Evolutionary conservation across 2,888 invertebrate species (phyloP).

Genomic region (Leptopilina myrica): DNA sequence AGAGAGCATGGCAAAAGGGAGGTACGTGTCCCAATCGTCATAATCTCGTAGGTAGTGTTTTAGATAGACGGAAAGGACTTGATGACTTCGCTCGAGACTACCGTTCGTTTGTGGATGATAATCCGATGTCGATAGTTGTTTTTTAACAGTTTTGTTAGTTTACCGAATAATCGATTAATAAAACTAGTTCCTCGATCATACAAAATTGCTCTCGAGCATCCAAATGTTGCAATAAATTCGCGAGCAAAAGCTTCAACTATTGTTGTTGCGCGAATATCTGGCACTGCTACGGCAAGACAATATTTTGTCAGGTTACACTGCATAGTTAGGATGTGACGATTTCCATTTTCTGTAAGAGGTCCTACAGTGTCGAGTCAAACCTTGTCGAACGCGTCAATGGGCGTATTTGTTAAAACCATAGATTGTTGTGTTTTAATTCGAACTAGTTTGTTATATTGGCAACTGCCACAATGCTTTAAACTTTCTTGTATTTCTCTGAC

Average conservation of each 20-base stretch:
- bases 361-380: not conserved
- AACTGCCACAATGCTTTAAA: slow-evolving; percentile 42
- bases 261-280: not conserved
- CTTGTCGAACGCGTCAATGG: not conserved
- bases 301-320: slow-evolving; percentile 33
- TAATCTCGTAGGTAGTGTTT: not conserved
- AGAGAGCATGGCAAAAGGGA: slow-evolving; percentile 32
- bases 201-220: slow-evolving; percentile 1
- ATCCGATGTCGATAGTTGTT: slow-evolving; percentile 3
- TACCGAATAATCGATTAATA: not conserved
- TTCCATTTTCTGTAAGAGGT: not conserved
- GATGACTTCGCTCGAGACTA: slow-evolving; percentile 37
- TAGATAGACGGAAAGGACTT: slow-evolving; percentile 16
- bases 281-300: not conserved
- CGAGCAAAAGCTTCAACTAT: slow-evolving; percentile 26
- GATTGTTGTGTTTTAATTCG: slow-evolving; percentile 48
- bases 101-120: slow-evolving; percentile 33
- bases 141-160: slow-evolving; percentile 14
- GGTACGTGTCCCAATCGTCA: slow-evolving; percentile 29
- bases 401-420: slow-evolving; percentile 52
- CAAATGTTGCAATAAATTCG: slow-evolving; percentile 2
- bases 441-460: slow-evolving; percentile 51
- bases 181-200: slow-evolving; percentile 35
- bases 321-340: not conserved
- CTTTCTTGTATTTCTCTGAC: slow-evolving; percentile 38